Base-by-base conservation (phyloP, 37 sponge, comb jelly and placozoan species). In the Tethya wilhelma region DNA sequence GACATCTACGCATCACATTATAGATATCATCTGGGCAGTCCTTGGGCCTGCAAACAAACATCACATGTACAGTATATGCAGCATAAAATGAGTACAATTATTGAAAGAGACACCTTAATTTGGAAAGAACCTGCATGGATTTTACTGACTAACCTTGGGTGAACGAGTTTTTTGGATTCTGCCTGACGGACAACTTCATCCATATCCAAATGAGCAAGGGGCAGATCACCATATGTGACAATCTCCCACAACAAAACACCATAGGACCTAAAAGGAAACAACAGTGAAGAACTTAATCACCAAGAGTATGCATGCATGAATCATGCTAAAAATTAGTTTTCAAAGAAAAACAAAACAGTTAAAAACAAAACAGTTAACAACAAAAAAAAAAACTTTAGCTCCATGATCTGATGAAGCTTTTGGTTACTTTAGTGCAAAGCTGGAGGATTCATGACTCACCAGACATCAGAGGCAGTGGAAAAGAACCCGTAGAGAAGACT, bases 181-280 rank as follows among this genome's bases (percentile, higher is more conserved):
- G 86, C 86, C 29, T 55, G 32, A 23, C 73, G 42, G 12, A 86
- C 57, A 23, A 86, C 56, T 8, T 70, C 73, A 2, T 78, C 44
- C 38, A 44, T 34, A 1, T n/a, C 11, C 28, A 41, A 63, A 5
- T 69, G 64, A 9, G 65, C 28, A 0, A 79, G 64, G 17, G 86
- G 86, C 29, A 69, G 3, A 0, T 44, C 59, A 2, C 86, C 86
- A 60, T 73, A 86, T 26, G 74, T 72, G 4, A 31, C 71, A 44
- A 86, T 86, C 74, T 86, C 86, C 86, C 86, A 86, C 4, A 86
- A 57, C 73, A 86, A 46, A 22, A 86, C 79, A n/a, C 86, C 86
- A 78, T 73, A 86, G 37, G 86, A 78, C 86, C 86, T 86, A 57
- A 12, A 62, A 8, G 19, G 22, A 25, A 26, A n/a, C 7, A 14